Percentiles rank a stretch among this genome's conserved stretches.
phyloP scores from a whole-genome alignment of 1,140 invertebrate genomes.

The Dryas iulia region DNA sequence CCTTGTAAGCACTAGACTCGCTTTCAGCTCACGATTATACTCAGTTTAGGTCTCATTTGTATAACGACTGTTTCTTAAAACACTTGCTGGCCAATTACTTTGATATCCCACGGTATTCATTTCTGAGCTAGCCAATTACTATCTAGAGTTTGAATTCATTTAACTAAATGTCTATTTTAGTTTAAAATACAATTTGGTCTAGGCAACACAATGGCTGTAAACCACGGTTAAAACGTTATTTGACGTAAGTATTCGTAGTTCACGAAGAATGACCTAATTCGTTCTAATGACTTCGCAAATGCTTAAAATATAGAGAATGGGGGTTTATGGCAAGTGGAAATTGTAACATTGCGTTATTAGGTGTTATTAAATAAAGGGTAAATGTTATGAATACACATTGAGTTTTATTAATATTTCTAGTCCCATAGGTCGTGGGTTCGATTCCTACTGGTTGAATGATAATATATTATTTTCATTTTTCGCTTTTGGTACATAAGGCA shows the following conservation, averaged over 20 bases:
- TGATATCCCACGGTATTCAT: constrained; percentile 41
- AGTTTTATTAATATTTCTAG: neutral
- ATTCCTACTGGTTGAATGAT: neutral
- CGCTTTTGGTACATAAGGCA: too few relatives aligned
- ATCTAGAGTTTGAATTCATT: constrained; percentile 33
- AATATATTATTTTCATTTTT: too few relatives aligned
- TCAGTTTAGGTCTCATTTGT: constrained; percentile 35
- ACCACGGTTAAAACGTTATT: constrained; percentile 41
- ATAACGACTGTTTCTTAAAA: constrained; percentile 36
- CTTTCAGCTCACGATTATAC: constrained; percentile 25
- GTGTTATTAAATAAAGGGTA: neutral
- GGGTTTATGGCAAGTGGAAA: neutral
- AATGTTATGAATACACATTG: neutral
- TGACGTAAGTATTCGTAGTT: constrained; percentile 6
- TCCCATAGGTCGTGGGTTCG: too few relatives aligned
- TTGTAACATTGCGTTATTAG: neutral
- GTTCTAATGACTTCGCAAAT: constrained; percentile 34
- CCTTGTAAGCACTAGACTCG: constrained; percentile 43
- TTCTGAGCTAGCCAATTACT: constrained; percentile 40
- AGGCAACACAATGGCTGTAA: constrained; percentile 37
- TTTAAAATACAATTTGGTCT: constrained; percentile 35
- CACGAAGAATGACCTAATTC: constrained; percentile 42
- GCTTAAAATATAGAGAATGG: constrained; percentile 24
- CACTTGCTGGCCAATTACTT: constrained; percentile 36
- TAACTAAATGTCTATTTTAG: constrained; percentile 38